These are phyloP conservation scores for Lepetodrilus schrolli DNA, from an alignment of 2,888 invertebrate genomes.

Conservation along the genomic window DNA sequence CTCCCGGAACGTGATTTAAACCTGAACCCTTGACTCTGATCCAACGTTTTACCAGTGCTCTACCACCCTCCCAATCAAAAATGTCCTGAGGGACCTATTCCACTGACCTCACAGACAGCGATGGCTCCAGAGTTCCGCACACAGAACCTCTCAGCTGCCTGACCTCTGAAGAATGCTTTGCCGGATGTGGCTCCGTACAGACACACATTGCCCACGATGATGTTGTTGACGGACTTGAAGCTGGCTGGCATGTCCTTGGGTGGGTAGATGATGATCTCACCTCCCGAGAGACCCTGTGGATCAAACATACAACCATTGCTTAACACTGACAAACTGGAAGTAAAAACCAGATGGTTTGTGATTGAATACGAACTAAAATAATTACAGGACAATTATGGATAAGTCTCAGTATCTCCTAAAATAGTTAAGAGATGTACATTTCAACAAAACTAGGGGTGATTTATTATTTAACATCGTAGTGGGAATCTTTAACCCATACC, in stretches of 20 bases:
- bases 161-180: conserved; percentile 93
- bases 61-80: background rate
- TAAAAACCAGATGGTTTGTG: too few species aligned
- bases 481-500: too few species aligned
- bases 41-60: background rate
- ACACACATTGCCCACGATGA: conserved; percentile 98
- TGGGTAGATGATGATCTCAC: conserved; percentile 93
- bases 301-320: too few species aligned
- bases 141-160: conserved; percentile 98
- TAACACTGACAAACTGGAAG: too few species aligned
- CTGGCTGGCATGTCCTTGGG: conserved; percentile 84
- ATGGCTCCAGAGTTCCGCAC: conserved; percentile 97
- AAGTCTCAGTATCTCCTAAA: too few species aligned
- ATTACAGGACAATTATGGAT: too few species aligned
- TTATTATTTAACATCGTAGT: too few species aligned
- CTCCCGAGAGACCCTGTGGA: conserved; percentile 95
- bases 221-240: conserved; percentile 94
- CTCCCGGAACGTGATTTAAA: too few species aligned
- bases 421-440: too few species aligned
- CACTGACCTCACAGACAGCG: conserved; percentile 89
- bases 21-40: too few species aligned
- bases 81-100: background rate
- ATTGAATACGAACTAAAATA: too few species aligned
- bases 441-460: too few species aligned
- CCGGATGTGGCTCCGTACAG: conserved; percentile 97